Evolutionary conservation across 2,888 invertebrate genomes (phyloP).

Genomic region (Creontiades dilutus): DNA sequence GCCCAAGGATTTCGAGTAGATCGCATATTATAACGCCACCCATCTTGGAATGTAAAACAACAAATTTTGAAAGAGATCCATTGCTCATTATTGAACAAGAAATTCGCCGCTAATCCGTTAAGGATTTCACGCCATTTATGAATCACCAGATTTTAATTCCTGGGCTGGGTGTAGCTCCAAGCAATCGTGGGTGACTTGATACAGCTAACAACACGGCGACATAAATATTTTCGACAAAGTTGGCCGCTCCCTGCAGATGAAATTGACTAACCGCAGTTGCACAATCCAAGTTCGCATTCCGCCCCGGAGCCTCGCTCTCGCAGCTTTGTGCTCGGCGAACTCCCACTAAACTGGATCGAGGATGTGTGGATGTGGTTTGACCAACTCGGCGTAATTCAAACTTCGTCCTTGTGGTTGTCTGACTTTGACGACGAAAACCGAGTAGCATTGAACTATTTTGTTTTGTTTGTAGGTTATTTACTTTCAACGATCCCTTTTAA

Average conservation of each 20-base stretch:
- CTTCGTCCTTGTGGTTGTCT: conserved; percentile 25
- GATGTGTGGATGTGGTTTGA: conserved; percentile 54
- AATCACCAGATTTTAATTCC: no score
- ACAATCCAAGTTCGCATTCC: conserved; percentile 44
- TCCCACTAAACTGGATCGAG: conserved; percentile 16
- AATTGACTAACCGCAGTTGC: conserved; percentile 45
- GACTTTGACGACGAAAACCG: background rate
- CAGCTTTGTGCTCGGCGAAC: background rate
- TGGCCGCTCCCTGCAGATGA: conserved; percentile 16
- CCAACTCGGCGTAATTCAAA: background rate
- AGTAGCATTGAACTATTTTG: conserved; percentile 3
- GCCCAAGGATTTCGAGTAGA: no score
- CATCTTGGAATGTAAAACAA: no score
- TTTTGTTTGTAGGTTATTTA: no score
- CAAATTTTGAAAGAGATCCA: no score
- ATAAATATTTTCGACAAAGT: background rate
- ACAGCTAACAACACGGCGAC: background rate
- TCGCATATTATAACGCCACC: no score
- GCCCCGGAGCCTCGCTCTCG: background rate
- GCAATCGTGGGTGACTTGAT: background rate
- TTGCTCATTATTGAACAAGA: no score
- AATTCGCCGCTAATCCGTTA: no score
- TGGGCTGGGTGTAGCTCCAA: no score
- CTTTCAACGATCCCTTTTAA: no score
- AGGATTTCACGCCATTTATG: no score